Percentiles rank a stretch among this genome's conserved stretches.
phyloP scores from a whole-genome alignment of 2,888 invertebrate genomes.

The Anoplius nigerrimus region DNA sequence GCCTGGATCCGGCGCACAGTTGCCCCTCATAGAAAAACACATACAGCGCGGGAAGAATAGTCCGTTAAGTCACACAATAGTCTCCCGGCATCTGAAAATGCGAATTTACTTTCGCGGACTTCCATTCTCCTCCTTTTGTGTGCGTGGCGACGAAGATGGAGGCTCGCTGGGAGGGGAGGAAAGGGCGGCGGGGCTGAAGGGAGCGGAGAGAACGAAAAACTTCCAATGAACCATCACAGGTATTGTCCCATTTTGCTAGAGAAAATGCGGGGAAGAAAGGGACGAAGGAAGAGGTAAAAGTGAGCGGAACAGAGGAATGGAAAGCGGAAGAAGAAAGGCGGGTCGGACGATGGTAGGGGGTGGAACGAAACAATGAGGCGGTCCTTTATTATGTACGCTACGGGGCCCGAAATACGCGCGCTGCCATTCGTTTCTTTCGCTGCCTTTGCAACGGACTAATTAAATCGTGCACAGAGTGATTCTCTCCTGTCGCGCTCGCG shows the following conservation, averaged over 20 bases:
- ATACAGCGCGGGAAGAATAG: constrained; percentile 34
- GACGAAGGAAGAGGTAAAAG: not conserved
- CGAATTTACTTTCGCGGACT: constrained; percentile 37
- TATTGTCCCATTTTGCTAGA: constrained; percentile 40
- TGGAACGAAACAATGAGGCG: constrained; percentile 42
- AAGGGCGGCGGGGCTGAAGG: not conserved
- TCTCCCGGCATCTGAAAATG: constrained; percentile 32
- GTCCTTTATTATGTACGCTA: constrained; percentile 47
- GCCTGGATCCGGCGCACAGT: too few relatives aligned
- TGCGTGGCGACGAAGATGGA: too few relatives aligned
- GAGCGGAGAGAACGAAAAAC: constrained; percentile 27
- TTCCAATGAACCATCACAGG: constrained; percentile 43
- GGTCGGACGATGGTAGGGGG: not conserved
- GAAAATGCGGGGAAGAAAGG: constrained; percentile 7
- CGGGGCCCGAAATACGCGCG: constrained; percentile 24
- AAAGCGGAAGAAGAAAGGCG: not conserved
- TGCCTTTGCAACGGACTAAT: constrained; percentile 24
- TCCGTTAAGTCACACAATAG: constrained; percentile 21
- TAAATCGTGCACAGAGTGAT: constrained; percentile 20
- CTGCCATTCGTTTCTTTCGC: constrained; percentile 26
- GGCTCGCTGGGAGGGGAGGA: too few relatives aligned
- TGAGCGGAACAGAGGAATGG: constrained; percentile 22
- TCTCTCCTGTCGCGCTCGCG: not conserved
- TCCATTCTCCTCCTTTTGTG: constrained; percentile 15
- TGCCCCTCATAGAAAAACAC: constrained; percentile 13